phyloP scores from a whole-genome alignment of 2,888 invertebrate species.

The Parasteatoda lunata region DNA sequence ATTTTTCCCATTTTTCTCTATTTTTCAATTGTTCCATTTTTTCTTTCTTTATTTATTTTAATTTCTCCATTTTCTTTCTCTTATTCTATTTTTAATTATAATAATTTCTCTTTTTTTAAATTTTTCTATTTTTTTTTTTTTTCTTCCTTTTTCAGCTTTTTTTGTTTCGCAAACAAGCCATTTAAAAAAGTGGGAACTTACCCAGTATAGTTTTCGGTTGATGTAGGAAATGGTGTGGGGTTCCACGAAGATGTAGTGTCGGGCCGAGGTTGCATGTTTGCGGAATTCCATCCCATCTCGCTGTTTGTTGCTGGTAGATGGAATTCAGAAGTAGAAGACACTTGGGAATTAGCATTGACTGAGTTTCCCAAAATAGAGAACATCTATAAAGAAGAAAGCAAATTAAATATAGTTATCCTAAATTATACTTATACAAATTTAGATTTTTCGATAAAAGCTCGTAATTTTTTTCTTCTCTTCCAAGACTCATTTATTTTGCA shows the following conservation, averaged over 20 bases:
- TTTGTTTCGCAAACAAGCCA: background rate
- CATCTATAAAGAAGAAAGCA: conserved; percentile 25
- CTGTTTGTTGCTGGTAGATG: conserved; percentile 43
- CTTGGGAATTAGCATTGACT: background rate
- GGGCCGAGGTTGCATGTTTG: background rate
- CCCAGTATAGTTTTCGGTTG: conserved; percentile 51
- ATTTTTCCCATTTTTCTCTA: too few relatives aligned
- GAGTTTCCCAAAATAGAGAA: conserved; percentile 45
- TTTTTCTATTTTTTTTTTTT: background rate
- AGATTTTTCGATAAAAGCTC: too few relatives aligned
- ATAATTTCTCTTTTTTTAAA: too few relatives aligned
- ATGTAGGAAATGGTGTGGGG: conserved; percentile 37
- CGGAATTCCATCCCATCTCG: conserved; percentile 35
- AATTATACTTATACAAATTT: too few relatives aligned
- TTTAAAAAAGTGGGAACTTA: conserved; percentile 8
- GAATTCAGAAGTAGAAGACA: conserved; percentile 34
- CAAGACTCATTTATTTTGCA: too few relatives aligned
- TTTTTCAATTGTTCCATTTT: too few relatives aligned
- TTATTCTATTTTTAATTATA: too few relatives aligned
- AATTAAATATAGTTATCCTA: too few relatives aligned
- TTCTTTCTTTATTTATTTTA: too few relatives aligned
- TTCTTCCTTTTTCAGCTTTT: background rate
- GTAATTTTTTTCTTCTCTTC: background rate
- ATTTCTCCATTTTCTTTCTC: too few relatives aligned
- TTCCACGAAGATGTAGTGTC: background rate